phyloP scores from a whole-genome alignment of 2,888 invertebrate genomes.

The Melanophora roralis region DNA sequence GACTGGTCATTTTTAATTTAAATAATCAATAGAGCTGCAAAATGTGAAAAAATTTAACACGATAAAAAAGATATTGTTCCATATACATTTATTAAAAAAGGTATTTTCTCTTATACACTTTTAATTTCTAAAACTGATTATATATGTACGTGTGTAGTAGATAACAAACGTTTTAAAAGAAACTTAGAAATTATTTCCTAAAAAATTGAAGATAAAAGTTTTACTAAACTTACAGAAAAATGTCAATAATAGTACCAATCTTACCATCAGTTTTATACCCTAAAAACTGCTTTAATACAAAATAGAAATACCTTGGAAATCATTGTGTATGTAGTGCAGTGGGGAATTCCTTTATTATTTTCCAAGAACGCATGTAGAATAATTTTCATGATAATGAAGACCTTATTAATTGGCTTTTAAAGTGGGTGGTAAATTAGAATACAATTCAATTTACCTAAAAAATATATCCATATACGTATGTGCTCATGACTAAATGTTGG shows the following conservation, averaged over 20 bases:
- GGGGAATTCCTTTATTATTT: background rate
- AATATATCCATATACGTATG: too few relatives aligned
- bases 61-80: too few relatives aligned
- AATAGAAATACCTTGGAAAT: background rate
- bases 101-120: too few relatives aligned
- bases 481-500: background rate
- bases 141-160: background rate
- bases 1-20: background rate
- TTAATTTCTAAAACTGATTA: too few relatives aligned
- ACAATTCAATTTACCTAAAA: background rate
- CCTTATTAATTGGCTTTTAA: background rate
- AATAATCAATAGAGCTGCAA: background rate
- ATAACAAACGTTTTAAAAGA: background rate
- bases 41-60: background rate
- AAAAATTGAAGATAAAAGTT: too few relatives aligned
- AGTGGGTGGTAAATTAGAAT: constrained; percentile 15
- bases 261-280: too few relatives aligned
- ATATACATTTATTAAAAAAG: too few relatives aligned
- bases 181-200: too few relatives aligned
- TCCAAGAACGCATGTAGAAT: background rate
- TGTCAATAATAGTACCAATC: too few relatives aligned
- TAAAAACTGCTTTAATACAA: background rate
- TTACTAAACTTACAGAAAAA: too few relatives aligned
- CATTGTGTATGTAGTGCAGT: constrained; percentile 2
- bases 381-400: constrained; percentile 18